Evolutionary conservation across 1,140 invertebrate genomes (phyloP).

Genomic region (Maconellicoccus hirsutus): DNA sequence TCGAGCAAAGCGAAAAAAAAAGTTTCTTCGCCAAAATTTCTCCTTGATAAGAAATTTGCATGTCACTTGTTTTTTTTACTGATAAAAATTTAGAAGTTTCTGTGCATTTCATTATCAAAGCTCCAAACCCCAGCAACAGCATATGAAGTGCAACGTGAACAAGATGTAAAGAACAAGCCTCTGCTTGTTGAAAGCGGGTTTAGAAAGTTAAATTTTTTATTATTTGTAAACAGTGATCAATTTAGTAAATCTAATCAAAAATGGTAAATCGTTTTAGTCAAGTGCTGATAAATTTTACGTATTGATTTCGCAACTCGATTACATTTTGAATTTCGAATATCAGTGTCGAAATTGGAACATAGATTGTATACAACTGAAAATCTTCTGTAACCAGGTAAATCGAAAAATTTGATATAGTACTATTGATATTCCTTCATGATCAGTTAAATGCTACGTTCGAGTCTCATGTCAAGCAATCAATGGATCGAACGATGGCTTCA

Average conservation of each 20-base stretch:
- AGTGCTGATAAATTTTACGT: neutral
- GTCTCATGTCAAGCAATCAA: neutral
- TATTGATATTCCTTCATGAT: neutral
- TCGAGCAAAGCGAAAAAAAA: too few relatives aligned
- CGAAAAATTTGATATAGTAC: neutral
- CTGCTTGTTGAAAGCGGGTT: constrained; percentile 15
- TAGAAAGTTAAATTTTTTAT: neutral
- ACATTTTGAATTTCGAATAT: neutral
- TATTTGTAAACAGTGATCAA: neutral
- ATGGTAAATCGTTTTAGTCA: neutral
- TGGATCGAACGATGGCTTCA: constrained; percentile 8
- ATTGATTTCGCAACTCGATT: neutral
- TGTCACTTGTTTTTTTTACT: too few relatives aligned
- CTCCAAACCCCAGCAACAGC: constrained; percentile 7
- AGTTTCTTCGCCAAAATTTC: too few relatives aligned
- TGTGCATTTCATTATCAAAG: constrained; percentile 5
- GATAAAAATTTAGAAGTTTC: neutral
- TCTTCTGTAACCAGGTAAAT: neutral
- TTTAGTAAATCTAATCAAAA: neutral
- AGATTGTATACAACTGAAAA: neutral
- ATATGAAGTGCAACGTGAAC: constrained; percentile 18
- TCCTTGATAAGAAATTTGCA: too few relatives aligned
- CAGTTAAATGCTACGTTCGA: constrained; percentile 3
- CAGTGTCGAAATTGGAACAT: neutral
- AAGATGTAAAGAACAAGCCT: constrained; percentile 16